Evolutionary conservation across 2,113 vertebrate species (phyloP), one percentile per base, ranked within the genome.

Genomic region (Sander lucioperca): DNA sequence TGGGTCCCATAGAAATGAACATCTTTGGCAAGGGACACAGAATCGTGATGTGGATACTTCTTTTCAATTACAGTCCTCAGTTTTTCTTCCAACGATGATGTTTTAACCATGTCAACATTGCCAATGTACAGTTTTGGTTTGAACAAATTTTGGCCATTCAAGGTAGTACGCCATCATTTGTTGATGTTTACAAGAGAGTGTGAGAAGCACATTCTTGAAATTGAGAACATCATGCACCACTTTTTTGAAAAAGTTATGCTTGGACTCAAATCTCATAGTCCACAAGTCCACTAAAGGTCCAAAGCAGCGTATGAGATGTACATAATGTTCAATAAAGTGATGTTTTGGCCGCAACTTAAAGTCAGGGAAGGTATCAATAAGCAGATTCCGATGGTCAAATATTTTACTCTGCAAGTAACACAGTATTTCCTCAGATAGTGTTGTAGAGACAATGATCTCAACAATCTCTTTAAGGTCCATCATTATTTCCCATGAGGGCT

Each of bases 351-450:
- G 3, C 57, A 76, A 39, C 4, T 3, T n/a, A 36, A 76, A 82
- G 36, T 56, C 50, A 39, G 57, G 73, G 27, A 71, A 70, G 23
- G 50, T 82, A 13, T 76, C 50, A 33, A 11, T 30, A 12, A 80
- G 27, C 3, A 80, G 11, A 36, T 70, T n/a, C 1, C 15, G 14
- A 63, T 73, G 73, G 36, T 77, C 80, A 50, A 8, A 39, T 47
- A 84, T 51, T 77, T 80, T 78, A 21, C 5, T 36, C 18, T 54
- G 36, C 36, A 74, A 30, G 21, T 67, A 84, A 63, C 15, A 58
- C 23, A 75, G 15, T 39, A 27, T 62, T 72, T 80, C 77, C 30
- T 83, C 64, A 45, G 80, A 70, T n/a, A n/a, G n/a, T n/a, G n/a
- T n/a, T n/a, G n/a, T n/a, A n/a, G n/a, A n/a, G n/a, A n/a, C n/a